Percentiles rank a stretch among this genome's conserved stretches.
phyloP scores from a whole-genome alignment of 2,113 vertebrate species.

The Zosterops borbonicus region DNA sequence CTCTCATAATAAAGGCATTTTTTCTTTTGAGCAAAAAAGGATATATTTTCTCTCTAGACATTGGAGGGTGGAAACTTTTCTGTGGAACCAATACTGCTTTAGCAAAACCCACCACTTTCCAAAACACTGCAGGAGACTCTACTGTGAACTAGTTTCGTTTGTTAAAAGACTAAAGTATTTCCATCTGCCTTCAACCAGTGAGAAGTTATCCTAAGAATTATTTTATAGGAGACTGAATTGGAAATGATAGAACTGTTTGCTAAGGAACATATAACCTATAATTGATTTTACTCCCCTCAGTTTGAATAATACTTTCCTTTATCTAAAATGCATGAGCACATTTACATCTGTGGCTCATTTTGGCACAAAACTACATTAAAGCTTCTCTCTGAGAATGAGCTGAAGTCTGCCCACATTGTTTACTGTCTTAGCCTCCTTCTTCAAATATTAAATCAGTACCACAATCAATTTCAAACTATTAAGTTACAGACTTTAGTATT shows the following conservation, averaged over 20 bases:
- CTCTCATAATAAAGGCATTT: not conserved
- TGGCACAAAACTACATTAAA: not conserved
- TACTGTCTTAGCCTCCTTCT: not conserved
- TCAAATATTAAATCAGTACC: slow-evolving; percentile 33
- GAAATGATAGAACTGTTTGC: slow-evolving; percentile 7
- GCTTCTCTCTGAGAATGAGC: not conserved
- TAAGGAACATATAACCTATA: not conserved
- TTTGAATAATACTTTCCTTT: slow-evolving; percentile 10
- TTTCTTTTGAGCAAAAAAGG: not conserved
- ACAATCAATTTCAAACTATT: not conserved
- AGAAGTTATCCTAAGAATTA: not conserved
- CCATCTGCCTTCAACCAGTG: not conserved
- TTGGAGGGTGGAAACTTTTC: not conserved
- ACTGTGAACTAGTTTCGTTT: not conserved
- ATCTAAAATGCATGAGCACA: slow-evolving; percentile 36
- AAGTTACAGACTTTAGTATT: not conserved
- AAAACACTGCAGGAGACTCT: not conserved
- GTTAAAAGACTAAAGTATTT: not conserved
- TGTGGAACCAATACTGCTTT: not conserved
- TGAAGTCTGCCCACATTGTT: not conserved
- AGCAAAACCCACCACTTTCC: not conserved
- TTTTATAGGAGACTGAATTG: not conserved
- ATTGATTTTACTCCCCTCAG: slow-evolving; percentile 12
- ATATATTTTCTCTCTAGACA: not conserved
- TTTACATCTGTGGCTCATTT: slow-evolving; percentile 16